Evolutionary conservation across 2,113 vertebrate genomes (phyloP).

Genomic region (Datnioides undecimradiatus): DNA sequence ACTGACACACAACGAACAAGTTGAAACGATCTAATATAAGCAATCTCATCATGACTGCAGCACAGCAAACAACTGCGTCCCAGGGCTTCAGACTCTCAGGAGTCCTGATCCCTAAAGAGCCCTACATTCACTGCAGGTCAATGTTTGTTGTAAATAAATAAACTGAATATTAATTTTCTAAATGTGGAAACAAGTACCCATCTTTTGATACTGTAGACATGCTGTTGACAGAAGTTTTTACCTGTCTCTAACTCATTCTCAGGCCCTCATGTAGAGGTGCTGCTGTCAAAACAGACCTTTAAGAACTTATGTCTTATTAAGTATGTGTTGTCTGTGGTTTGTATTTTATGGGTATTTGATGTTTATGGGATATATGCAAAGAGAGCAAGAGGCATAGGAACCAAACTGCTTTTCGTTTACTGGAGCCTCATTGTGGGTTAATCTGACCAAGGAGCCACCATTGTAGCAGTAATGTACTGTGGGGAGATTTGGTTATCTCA

Average conservation of each 20-base stretch:
- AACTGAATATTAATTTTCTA: no score
- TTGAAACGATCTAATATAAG: not conserved
- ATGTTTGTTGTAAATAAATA: not conserved
- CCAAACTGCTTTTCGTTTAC: not conserved
- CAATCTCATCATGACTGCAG: not conserved
- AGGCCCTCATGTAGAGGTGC: not conserved
- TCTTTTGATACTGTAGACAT: no score
- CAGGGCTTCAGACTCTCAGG: not conserved
- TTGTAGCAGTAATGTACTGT: not conserved
- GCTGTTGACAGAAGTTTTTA: no score
- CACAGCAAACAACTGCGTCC: not conserved
- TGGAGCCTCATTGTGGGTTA: not conserved
- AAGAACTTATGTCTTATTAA: not conserved
- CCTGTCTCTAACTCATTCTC: not conserved
- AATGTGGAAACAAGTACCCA: not conserved
- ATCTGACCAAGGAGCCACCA: not conserved
- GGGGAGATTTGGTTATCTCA: not conserved
- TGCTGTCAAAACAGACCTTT: not conserved
- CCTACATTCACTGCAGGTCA: not conserved
- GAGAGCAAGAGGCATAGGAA: not conserved
- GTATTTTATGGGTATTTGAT: no score
- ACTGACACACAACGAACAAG: not conserved
- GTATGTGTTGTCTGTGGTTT: not conserved
- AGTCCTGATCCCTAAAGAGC: not conserved
- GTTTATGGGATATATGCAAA: not conserved